Conservation (phyloP, 2,797 vertebrate genomes). For the Liparis tanakae region DNA sequence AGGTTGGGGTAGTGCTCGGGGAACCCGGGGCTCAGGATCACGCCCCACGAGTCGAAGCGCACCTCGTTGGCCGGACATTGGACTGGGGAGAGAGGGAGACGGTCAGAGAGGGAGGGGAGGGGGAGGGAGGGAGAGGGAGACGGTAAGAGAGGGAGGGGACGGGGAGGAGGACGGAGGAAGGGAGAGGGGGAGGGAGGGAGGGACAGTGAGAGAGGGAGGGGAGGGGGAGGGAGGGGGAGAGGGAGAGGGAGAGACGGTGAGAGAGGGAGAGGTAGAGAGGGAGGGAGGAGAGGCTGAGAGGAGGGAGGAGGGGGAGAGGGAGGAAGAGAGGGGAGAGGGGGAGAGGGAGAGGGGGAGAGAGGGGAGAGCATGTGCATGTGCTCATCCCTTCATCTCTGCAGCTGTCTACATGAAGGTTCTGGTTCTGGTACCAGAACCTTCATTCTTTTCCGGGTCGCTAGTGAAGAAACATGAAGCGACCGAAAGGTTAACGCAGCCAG, state of each 20-base stretch:
- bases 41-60: constrained; percentile 96
- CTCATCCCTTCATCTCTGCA: constrained; percentile 59
- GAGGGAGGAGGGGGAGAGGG: no score
- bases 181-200: no score
- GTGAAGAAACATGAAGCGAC: constrained; percentile 73
- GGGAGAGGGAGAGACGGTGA: no score
- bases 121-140: neutral
- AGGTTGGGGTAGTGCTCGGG: constrained; percentile 97
- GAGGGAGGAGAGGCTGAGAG: no score
- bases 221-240: no score
- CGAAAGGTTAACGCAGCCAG: constrained; percentile 77
- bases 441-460: constrained; percentile 56
- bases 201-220: no score
- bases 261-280: no score
- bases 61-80: constrained; percentile 96
- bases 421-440: constrained; percentile 50
- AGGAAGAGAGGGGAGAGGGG: no score
- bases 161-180: no score
- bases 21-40: constrained; percentile 95
- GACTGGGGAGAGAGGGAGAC: constrained; percentile 74
- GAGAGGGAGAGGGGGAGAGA: no score
- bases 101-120: neutral
- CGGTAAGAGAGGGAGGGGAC: no score
- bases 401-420: constrained; percentile 55
- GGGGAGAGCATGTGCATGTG: no score